Evolutionary conservation across 2,888 invertebrate genomes (phyloP).

Genomic region (Ophraella communa): DNA sequence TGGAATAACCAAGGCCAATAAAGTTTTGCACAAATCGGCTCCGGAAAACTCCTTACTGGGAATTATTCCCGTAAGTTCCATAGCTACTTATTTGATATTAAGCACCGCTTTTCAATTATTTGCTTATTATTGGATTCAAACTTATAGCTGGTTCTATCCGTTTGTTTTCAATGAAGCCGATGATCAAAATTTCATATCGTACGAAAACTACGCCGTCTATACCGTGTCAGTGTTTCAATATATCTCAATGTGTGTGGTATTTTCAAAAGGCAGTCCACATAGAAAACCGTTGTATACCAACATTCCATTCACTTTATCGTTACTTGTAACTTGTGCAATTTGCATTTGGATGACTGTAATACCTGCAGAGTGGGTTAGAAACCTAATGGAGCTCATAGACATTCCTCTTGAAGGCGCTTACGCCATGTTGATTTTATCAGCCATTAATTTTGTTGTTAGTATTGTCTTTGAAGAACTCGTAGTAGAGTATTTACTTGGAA

Average conservation of each 20-base stretch:
- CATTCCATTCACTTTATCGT: conserved; percentile 60
- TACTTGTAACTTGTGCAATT: conserved; percentile 61
- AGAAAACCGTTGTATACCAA: conserved; percentile 69
- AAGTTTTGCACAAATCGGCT: conserved; percentile 60
- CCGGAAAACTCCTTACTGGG: conserved; percentile 65
- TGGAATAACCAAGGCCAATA: conserved; percentile 67
- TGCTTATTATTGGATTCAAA: conserved; percentile 61
- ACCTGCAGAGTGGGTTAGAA: conserved; percentile 60
- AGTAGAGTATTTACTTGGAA: conserved; percentile 66
- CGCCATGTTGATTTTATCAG: conserved; percentile 62
- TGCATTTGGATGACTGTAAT: conserved; percentile 63
- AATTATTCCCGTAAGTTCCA: conserved; percentile 63
- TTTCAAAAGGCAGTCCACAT: conserved; percentile 72
- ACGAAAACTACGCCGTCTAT: conserved; percentile 71
- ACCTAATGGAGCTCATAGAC: conserved; percentile 70
- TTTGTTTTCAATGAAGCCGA: conserved; percentile 56
- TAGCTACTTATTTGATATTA: conserved; percentile 63
- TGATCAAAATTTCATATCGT: conserved; percentile 54
- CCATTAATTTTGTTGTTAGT: conserved; percentile 63
- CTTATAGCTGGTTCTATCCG: conserved; percentile 65
- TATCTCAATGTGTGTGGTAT: conserved; percentile 68
- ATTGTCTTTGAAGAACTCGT: conserved; percentile 65
- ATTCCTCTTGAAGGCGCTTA: conserved; percentile 63
- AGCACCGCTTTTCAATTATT: conserved; percentile 61
- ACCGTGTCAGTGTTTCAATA: conserved; percentile 71